These are phyloP conservation scores for Chironomus tentans DNA, from an alignment of 2,888 invertebrate genomes.

Conservation along the genomic window DNA sequence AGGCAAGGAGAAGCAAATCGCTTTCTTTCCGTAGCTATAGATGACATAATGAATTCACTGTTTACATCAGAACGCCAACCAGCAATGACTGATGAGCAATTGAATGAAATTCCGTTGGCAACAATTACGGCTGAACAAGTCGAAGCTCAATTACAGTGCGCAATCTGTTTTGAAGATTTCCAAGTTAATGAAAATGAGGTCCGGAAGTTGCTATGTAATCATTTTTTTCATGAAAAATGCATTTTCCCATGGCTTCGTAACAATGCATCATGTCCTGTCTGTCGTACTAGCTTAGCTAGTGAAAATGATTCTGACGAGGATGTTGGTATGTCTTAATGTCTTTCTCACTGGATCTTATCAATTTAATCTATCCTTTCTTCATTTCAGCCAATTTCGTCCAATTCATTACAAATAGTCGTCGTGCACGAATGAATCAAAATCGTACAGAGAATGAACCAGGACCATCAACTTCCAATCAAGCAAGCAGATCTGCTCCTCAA, in stretches of 20 bases:
- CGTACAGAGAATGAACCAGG: too few relatives aligned
- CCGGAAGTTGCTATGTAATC: neutral
- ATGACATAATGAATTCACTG: neutral
- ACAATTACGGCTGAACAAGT: neutral
- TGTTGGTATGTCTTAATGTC: neutral
- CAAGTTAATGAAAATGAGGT: neutral
- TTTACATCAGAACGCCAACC: neutral
- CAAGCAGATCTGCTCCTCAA: neutral
- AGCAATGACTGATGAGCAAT: neutral
- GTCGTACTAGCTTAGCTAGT: neutral
- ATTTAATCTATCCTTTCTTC: too few relatives aligned
- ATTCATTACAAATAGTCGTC: neutral
- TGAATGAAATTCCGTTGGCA: neutral
- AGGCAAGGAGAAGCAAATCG: neutral
- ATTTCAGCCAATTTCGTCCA: too few relatives aligned
- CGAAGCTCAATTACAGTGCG: neutral
- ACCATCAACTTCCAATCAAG: too few relatives aligned
- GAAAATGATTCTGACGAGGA: neutral
- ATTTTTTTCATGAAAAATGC: constrained; percentile 10
- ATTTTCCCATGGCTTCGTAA: constrained; percentile 16
- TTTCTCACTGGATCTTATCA: neutral
- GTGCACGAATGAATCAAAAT: neutral
- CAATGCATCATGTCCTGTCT: constrained; percentile 8
- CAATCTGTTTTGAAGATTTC: constrained; percentile 10
- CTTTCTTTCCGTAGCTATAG: neutral